Evolutionary conservation across 2,113 vertebrate genomes (phyloP).

Genomic region (Lampris incognitus): DNA sequence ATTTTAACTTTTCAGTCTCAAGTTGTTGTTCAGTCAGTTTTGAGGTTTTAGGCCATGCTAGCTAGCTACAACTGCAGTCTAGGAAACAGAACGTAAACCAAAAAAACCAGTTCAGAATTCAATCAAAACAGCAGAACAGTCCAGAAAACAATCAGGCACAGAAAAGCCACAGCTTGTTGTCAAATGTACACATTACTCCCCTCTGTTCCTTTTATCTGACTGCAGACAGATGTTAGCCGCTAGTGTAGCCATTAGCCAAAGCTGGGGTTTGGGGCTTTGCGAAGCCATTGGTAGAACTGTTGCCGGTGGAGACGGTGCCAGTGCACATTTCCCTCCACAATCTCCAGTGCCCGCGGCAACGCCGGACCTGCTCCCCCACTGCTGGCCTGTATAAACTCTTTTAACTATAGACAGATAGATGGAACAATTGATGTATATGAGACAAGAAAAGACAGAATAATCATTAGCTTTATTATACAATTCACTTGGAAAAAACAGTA

Average conservation of each 20-base stretch:
- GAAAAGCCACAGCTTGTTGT: conserved; percentile 5
- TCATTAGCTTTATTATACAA: no score
- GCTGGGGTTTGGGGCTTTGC: conserved; percentile 83
- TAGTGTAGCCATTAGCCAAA: conserved; percentile 72
- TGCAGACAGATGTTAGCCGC: conserved; percentile 38
- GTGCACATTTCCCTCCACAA: conserved; percentile 93
- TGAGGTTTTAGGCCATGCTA: not conserved
- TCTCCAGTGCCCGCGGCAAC: conserved; percentile 91
- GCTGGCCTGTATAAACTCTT: conserved; percentile 91
- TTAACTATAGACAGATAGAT: conserved; percentile 81
- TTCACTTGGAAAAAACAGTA: not conserved
- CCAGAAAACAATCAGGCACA: not conserved
- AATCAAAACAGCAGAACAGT: conserved; percentile 42
- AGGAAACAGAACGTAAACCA: no score
- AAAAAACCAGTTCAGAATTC: no score
- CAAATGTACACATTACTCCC: not conserved
- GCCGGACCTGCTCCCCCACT: conserved; percentile 86
- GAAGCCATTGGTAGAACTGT: conserved; percentile 95
- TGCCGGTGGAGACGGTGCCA: conserved; percentile 94
- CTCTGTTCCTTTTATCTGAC: conserved; percentile 22
- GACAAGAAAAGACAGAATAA: not conserved
- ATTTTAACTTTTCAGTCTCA: not conserved
- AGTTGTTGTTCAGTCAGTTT: not conserved
- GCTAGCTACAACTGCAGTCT: not conserved
- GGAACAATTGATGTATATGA: not conserved